Base-by-base conservation (phyloP, 2,888 invertebrate species). In the Agrilus cyanescens region DNA sequence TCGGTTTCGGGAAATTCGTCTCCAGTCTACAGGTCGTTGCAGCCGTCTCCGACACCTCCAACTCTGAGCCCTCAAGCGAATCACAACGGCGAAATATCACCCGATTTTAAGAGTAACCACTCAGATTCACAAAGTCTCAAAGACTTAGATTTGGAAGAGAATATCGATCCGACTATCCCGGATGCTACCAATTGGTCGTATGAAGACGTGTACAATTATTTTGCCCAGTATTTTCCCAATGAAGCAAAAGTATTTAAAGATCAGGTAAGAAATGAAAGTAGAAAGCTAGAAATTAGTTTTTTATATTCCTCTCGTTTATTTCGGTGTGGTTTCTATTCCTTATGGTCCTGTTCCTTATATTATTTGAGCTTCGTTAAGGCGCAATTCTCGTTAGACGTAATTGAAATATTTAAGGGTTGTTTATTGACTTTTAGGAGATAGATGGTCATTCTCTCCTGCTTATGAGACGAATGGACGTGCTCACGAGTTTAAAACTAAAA, bases 371-470 rank as follows among this genome's bases (percentile, higher is more conserved):
- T n/a, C n/a, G n/a, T n/a, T n/a, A n/a, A n/a, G n/a, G n/a, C n/a
- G n/a, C n/a, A n/a, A n/a, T n/a, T n/a, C n/a, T n/a, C n/a, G n/a
- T 31, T 33, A 29, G 38, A 29, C 30, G 12, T 7, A 12, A 4
- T 20, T 13, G 31, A 18, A 12, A 37, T 18, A 13, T 1, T 20
- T 13, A 36, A 16, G 18, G 16, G 14, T 37, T 45, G 41, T 49
- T 41, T 45, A 43, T 47, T 46, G 58, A 58, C 44, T 63, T 66
- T 18, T 66, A 89, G 86, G 88, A 93, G 61, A 90, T 95, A 48
- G 95, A 95, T 70, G 95, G 95, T 0, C 79, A 80, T 56, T 86
- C 90, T 1, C 65, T 95, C 41, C 70, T 91, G 46, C 73, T 95
- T 55, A 78, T 95, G 63, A 82, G 83, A 55, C 74, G 94, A 50